A percentile compares a stretch with the other conserved stretches of the same genome.
These are phyloP conservation scores for Drosophila auraria DNA, from an alignment of 1,140 invertebrate genomes.

Conservation along the genomic window DNA sequence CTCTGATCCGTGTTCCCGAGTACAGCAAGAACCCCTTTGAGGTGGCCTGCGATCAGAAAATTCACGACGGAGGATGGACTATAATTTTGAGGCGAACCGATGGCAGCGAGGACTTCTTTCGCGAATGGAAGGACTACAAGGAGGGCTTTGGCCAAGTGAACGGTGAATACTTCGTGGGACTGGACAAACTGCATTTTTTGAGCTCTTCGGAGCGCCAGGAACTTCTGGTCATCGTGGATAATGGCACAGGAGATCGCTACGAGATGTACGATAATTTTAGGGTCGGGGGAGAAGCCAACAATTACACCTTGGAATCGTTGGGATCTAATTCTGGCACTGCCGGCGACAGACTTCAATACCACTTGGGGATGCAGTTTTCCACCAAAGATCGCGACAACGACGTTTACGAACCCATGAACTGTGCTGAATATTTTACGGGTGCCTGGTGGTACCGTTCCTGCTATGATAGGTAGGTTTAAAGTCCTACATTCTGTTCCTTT, in stretches of 20 bases:
- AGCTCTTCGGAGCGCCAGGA: background rate
- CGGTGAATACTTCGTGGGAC: constrained; percentile 7
- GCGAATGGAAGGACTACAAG: background rate
- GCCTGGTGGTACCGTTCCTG: background rate
- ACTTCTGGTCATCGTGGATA: background rate
- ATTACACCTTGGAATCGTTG: background rate
- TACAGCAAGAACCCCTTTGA: background rate
- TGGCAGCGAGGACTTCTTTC: constrained; percentile 2
- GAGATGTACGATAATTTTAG: background rate
- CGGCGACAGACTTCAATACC: background rate
- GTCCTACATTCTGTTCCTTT: background rate
- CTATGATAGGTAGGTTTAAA: background rate
- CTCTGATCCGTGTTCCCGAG: background rate
- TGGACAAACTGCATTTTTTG: background rate
- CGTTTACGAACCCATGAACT: background rate
- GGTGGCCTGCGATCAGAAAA: background rate
- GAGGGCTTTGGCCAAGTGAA: background rate
- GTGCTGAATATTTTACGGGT: background rate
- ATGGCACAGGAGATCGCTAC: background rate
- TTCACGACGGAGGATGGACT: background rate
- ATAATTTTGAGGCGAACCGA: background rate
- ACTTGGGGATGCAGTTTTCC: background rate
- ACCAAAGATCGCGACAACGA: background rate
- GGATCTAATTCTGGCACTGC: background rate
- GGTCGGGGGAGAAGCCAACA: background rate